These are phyloP conservation scores for Malurus melanocephalus DNA, from an alignment of 2,113 vertebrate species.

Conservation along the genomic window DNA sequence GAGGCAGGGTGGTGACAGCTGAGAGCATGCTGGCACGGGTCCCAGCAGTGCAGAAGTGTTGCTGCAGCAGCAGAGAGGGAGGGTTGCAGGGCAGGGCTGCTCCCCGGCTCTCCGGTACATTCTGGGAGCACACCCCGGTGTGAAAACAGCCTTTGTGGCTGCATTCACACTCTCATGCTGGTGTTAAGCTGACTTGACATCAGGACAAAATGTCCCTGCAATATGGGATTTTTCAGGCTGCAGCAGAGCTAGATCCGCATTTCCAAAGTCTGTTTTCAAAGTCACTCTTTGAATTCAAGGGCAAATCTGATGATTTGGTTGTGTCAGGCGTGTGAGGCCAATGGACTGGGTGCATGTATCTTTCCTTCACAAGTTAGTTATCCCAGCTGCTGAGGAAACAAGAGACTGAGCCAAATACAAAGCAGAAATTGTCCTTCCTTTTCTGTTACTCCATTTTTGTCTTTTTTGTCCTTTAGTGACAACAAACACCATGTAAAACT, in stretches of 20 bases:
- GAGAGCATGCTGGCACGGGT: background rate
- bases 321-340: background rate
- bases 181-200: background rate
- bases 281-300: background rate
- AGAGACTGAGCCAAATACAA: background rate
- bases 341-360: background rate
- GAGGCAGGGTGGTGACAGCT: background rate
- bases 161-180: background rate
- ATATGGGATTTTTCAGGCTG: background rate
- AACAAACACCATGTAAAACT: background rate
- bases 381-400: background rate
- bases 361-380: background rate
- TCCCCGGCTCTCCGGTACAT: rapidly evolving
- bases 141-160: background rate
- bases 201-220: background rate
- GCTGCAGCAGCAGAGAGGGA: background rate
- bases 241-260: background rate
- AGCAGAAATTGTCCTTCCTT: background rate
- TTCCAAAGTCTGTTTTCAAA: background rate
- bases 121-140: rapidly evolving
- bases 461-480: background rate
- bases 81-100: background rate
- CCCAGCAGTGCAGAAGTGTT: background rate
- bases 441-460: background rate
- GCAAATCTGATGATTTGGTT: background rate